Evolutionary conservation across 1,140 invertebrate species (phyloP), one percentile per base, ranked within the genome.

Genomic region (Dermatophagoides farinae): DNA sequence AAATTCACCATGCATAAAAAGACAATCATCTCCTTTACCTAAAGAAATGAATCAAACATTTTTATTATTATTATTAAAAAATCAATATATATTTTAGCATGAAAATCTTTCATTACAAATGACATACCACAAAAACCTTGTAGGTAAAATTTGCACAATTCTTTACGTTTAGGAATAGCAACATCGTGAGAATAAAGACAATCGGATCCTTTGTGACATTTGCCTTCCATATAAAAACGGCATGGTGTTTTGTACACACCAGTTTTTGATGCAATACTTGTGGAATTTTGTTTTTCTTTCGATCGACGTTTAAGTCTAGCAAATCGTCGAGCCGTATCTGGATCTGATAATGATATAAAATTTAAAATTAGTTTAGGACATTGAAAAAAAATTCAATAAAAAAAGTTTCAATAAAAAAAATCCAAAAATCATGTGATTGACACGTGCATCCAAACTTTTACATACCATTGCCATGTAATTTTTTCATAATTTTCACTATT

Each of bases 1-100:
- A 71, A 93, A 97, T 71, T 96, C 90, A 66, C 84, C 82, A 76
- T 97, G 92, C 83, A 97, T 87, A 69, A 92, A 97, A 4, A 89
- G 76, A 76, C 92, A 97, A 71, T 90, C 89, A 64, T 92, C 88
- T 64, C 85, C 47, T 53, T 53, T 53, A 37, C 47, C 47, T 55
- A 5, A 38, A n/a, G 31, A 44, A 23, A 47, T 47, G 9, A 47
- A 14, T 40, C 4, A 53, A 50, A 53, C 37, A 38, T 14, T 23
- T 58, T 58, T 14, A 10, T 44, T 10, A 20, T 58, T 58, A 23
- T 14, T 6, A 43, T 11, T 1, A 52, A 52, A n/a, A 52, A 5
- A 52, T 1, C 1, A 18, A n/a, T 25, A 16, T n/a, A n/a, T n/a
- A n/a, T n/a, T n/a, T n/a, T n/a, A n/a, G n/a, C n/a, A n/a, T n/a